Evolutionary conservation across 2,113 vertebrate genomes (phyloP), one percentile per base, ranked within the genome.

Genomic region (Triplophysa tibetana): DNA sequence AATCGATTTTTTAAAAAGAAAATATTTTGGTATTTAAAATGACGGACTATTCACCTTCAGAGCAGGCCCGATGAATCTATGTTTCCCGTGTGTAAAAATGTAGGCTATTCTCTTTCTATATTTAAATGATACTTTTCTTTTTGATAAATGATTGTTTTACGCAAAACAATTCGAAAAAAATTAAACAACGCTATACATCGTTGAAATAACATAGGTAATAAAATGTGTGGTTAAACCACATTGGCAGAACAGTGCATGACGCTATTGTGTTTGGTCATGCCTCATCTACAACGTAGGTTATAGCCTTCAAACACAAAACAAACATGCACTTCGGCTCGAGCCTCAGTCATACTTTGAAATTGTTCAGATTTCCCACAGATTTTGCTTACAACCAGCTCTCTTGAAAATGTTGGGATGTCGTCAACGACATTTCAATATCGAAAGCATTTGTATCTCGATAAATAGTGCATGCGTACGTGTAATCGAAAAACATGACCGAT

Each of bases 401-500:
- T 24, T 4, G 13, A 26, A 13, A 26, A n/a, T 8, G 10, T 23
- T 19, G 33, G 10, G 2, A 21, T 63, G 62, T 45, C 50, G 67
- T 48, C 58, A 33, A 45, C 43, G 43, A 50, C 52, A 75, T 70
- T 60, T 60, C 64, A 41, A 43, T 52, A 66, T 21, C 54, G 70
- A 76, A 60, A 68, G 74, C 70, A 69, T 69, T 52, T 43, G 67
- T 70, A 58, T 64, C 61, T 26, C 67, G 61, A 70, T 80, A 41
- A 63, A 74, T 41, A 74, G 3, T 12, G 75, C 79, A 52, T 64
- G 74, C 43, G 16, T 11, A 2, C n/a, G 19, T 48, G 45, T 81
- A 81, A 81, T 62, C 50, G 38, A 81, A 77, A 81, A 79, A 80
- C 79, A 77, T 52, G 74, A 68, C 13, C 58, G 45, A 29, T 66